Percentiles rank a stretch among this genome's conserved stretches.
Conservation (phyloP, 2,888 invertebrate species). For the Apoda limacodes region DNA sequence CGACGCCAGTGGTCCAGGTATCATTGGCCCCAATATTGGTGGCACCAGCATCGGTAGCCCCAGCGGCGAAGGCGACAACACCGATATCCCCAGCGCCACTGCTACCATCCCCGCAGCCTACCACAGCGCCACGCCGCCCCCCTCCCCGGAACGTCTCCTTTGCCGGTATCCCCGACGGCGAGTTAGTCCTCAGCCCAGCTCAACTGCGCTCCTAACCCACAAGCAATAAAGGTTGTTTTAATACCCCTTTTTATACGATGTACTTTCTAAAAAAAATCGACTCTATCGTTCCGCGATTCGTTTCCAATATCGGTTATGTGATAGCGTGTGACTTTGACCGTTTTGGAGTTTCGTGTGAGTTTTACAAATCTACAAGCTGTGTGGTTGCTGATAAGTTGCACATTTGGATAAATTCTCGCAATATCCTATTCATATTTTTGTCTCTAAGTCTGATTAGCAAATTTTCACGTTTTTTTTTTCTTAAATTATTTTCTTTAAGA, state of each 20-base stretch:
- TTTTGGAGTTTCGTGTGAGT: slow-evolving; percentile 34
- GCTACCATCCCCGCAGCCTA: slow-evolving; percentile 20
- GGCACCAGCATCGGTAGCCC: neutral
- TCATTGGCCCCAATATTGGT: neutral
- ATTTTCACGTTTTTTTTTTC: too few species aligned
- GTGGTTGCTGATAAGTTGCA: slow-evolving; percentile 50
- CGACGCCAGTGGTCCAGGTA: neutral
- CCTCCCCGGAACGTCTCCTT: slow-evolving; percentile 63
- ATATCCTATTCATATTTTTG: slow-evolving; percentile 39
- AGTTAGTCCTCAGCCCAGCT: slow-evolving; percentile 74
- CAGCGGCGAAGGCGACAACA: slow-evolving; percentile 15
- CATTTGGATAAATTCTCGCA: slow-evolving; percentile 52
- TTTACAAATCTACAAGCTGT: slow-evolving; percentile 38
- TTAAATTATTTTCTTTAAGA: too few species aligned
- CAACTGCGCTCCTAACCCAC: slow-evolving; percentile 68
- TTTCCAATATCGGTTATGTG: slow-evolving; percentile 40
- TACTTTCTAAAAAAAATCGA: slow-evolving; percentile 28
- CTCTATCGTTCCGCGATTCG: too few species aligned
- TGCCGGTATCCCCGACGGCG: slow-evolving; percentile 63
- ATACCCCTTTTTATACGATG: slow-evolving; percentile 28
- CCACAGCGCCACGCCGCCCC: slow-evolving; percentile 31
- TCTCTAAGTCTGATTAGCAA: too few species aligned
- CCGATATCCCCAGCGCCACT: slow-evolving; percentile 11
- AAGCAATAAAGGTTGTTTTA: slow-evolving; percentile 49
- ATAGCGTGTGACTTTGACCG: slow-evolving; percentile 35